Base-by-base conservation (phyloP, 2,888 invertebrate species). In the Megaustenia siamemsis region DNA sequence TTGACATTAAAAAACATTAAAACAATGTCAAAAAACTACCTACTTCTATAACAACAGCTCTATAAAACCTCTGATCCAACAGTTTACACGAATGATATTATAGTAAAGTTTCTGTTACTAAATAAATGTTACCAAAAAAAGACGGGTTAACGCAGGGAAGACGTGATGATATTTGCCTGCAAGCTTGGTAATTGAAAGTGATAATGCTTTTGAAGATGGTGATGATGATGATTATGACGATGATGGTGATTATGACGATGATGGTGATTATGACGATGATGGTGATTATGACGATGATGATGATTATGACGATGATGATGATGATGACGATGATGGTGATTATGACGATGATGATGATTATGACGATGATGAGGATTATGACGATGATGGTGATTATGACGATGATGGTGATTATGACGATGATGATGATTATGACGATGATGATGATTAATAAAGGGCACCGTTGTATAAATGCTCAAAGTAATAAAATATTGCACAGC, bases 151-250 rank as follows among this genome's bases (percentile, higher is more conserved):
- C n/a, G n/a, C n/a, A n/a, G n/a, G n/a, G n/a, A n/a, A n/a, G n/a
- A n/a, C n/a, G n/a, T n/a, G n/a, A n/a, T n/a, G n/a, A n/a, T n/a
- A n/a, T n/a, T n/a, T n/a, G n/a, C n/a, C n/a, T n/a, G n/a, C n/a
- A n/a, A n/a, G n/a, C n/a, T n/a, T n/a, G n/a, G n/a, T n/a, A n/a
- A n/a, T n/a, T n/a, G n/a, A n/a, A n/a, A n/a, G n/a, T n/a, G n/a
- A n/a, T n/a, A n/a, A n/a, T n/a, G n/a, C n/a, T n/a, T n/a, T n/a
- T 53, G 56, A 71, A 49, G 71, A 71, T 38, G 73, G 56, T 35
- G 56, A 56, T 15, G 60, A 73, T 53, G 73, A 71, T 53, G 71
- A 82, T 53, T 45, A 82, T 38, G 73, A 73, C 32, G 40, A 71
- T 24, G 49, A 76, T 21, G 49, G 68, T 10, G 71, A 69, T 53